Evolutionary conservation across 2,113 vertebrate genomes (phyloP), one percentile per base, ranked within the genome.

Genomic region (Charadrius vociferus): DNA sequence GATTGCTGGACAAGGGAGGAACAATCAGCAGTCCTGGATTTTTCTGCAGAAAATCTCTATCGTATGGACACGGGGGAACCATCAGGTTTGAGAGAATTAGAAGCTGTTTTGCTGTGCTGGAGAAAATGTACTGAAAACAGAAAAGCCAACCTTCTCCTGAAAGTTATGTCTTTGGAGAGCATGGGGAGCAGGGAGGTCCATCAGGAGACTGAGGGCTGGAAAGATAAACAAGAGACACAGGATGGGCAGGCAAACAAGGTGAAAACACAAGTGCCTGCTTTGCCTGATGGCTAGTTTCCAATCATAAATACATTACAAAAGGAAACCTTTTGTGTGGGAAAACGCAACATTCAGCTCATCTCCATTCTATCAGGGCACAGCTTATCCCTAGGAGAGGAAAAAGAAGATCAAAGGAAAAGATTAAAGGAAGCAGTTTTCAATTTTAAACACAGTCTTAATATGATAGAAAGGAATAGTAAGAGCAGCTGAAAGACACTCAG

Each of bases 401-500:
- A 88, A 73, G 9, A 83, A 89, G 62, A 90, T 47, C 47, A 87
- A 81, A 87, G 43, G 36, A 52, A 89, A 81, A 95, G 49, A 83
- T 89, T 81, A 95, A 91, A 90, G n/a, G 65, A 84, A 96, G 52
- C 16, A 32, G 41, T 90, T 93, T 86, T 58, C 34, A 82, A 29
- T 88, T 90, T 74, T 86, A 81, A 91, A 43, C 29, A 62, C n/a
- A 65, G 63, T 74, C 83, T 80, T 83, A 85, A 70, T 24, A 11
- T 23, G 61, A 90, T 81, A 93, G 66, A 87, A 94, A 86, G 56
- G 63, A 88, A 84, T 23, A 95, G 45, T 68, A 74, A 86, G 81
- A 95, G 78, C 78, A 94, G 91, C 70, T 92, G 90, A 97, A 86
- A 88, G 83, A 85, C 66, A 86, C 61, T 74, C 58, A 41, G 82